Base-by-base conservation (phyloP, 2,113 vertebrate genomes). In the Stegastes partitus region DNA sequence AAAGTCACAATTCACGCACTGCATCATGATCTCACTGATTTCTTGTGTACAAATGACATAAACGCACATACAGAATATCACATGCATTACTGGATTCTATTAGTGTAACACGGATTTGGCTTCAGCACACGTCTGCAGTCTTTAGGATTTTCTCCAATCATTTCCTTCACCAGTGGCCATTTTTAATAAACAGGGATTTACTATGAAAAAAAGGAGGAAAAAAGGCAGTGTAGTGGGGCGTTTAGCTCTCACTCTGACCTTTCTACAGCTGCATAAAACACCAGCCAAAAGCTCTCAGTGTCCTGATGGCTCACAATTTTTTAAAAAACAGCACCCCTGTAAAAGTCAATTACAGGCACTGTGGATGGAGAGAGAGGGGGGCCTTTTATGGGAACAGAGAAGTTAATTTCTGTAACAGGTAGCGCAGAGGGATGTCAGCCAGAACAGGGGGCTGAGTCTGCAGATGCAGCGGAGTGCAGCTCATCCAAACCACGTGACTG, bases 341-440 rank as follows among this genome's bases (percentile, higher is more conserved):
- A 81, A 82, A 85, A 91, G 78, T 82, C 74, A 84, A 75, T 83
- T 74, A 77, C 69, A 83, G 44, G 63, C 61, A 19, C 59, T 15
- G 61, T 26, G 67, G 63, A 57, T n/a, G 69, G 58, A 82, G 47
- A 18, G 45, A 50, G 22, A 57, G 56, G 22, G 62, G 56, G 44
- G 39, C 0, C 25, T 49, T 34, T 21, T 64, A 74, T 68, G 39
- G 47, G 58, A 77, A 56, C 18, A 79, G 67, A 79, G 63, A 64
- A 59, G 53, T 68, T 73, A 0, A 79, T 77, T 82, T 77, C 68
- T 70, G 51, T 59, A 57, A 47, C 58, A 79, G 44, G 68, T 15
- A 45, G 25, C 55, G 58, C 26, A 21, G 42, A 54, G n/a, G 21
- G 50, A 70, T 42, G 74, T 65, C 67, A 51, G 51, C 59, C 11